Percentiles rank a stretch among this genome's conserved stretches.
phyloP scores from a whole-genome alignment of 2,113 vertebrate genomes.

The Dipodomys stephensi region DNA sequence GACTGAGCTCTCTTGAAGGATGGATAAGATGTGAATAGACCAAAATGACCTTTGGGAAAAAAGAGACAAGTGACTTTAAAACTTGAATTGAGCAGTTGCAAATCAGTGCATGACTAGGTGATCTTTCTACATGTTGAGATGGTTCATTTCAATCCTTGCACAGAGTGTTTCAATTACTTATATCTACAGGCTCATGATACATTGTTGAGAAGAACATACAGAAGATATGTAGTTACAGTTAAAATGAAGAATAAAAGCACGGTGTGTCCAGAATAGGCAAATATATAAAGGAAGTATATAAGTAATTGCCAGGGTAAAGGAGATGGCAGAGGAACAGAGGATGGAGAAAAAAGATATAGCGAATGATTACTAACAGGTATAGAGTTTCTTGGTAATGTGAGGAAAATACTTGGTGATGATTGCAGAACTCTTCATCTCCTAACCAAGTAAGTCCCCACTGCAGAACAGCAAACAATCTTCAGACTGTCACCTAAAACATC shows the following conservation, averaged over 20 bases:
- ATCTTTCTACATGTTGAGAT: neutral
- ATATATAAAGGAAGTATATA: neutral
- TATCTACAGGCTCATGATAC: neutral
- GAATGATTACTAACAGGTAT: neutral
- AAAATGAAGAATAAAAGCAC: neutral
- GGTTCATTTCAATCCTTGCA: neutral
- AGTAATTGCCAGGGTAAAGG: neutral
- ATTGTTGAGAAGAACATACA: neutral
- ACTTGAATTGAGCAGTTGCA: neutral
- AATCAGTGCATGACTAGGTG: neutral
- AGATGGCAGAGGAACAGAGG: neutral
- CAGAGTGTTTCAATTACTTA: neutral
- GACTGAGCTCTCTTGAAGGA: neutral
- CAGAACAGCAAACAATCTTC: no score
- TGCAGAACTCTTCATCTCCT: no score
- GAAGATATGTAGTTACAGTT: neutral
- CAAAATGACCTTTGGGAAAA: neutral
- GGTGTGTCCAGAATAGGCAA: neutral
- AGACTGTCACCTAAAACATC: no score
- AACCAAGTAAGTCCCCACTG: no score
- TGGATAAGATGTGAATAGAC: neutral
- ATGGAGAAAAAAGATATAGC: neutral
- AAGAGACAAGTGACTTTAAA: neutral
- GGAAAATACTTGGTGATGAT: no score
- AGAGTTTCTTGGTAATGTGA: neutral